Percentiles rank a stretch among this genome's conserved stretches.
These are phyloP conservation scores for Erethizon dorsatum DNA, from an alignment of 2,797 vertebrate genomes.

Conservation along the genomic window DNA sequence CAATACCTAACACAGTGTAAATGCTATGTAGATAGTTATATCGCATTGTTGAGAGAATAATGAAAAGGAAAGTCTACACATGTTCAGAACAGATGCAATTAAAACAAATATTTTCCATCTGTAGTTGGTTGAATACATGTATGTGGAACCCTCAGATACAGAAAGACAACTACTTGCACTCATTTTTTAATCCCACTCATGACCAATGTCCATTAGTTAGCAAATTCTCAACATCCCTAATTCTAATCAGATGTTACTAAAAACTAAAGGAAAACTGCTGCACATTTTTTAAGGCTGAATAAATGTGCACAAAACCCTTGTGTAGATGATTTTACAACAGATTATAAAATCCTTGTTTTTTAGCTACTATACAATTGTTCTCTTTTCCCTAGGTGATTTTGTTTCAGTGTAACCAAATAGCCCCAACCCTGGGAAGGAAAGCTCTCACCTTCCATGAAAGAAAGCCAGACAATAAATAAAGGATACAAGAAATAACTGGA, in stretches of 20 bases:
- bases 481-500: not conserved
- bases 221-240: slow-evolving; percentile 27
- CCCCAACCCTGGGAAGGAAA: not conserved
- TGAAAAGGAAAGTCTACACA: not conserved
- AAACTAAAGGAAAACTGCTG: not conserved
- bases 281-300: slow-evolving; percentile 11
- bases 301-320: slow-evolving; percentile 19
- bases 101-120: not conserved
- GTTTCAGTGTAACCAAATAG: slow-evolving; percentile 13
- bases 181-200: not conserved
- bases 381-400: slow-evolving; percentile 22
- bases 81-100: not conserved
- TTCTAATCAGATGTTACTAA: not conserved
- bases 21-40: not conserved
- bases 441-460: slow-evolving; percentile 9
- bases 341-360: slow-evolving; percentile 42
- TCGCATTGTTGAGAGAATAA: not conserved
- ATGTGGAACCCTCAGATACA: not conserved
- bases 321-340: slow-evolving; percentile 24
- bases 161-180: not conserved
- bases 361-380: not conserved
- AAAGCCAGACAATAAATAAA: not conserved
- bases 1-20: not conserved
- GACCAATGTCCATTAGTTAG: not conserved
- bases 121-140: not conserved